Conservation (phyloP, 1,140 invertebrate genomes). For the Scaptomyza pallida region DNA sequence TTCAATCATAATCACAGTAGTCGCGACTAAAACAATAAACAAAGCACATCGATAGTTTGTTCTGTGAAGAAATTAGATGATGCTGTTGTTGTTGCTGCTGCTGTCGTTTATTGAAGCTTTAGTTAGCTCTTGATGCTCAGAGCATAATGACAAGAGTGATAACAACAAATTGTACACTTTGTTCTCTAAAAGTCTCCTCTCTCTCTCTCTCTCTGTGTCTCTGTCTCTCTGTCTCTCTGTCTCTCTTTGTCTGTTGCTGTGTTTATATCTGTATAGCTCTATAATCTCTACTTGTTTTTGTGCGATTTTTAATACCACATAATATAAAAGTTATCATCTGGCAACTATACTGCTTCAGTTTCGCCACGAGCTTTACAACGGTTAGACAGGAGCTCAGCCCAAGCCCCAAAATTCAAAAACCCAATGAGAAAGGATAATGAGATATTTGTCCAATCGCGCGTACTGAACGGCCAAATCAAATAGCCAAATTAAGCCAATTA, state of each 20-base stretch:
- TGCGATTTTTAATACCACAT: conserved; percentile 45
- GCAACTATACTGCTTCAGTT: conserved; percentile 54
- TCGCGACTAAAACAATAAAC: conserved; percentile 12
- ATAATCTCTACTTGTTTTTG: conserved; percentile 31
- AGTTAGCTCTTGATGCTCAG: conserved; percentile 10
- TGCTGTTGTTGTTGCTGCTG: conserved; percentile 8
- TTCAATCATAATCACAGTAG: conserved; percentile 29
- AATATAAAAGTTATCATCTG: conserved; percentile 69
- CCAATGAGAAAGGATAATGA: conserved; percentile 20
- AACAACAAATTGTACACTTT: conserved; percentile 27
- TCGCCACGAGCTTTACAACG: conserved; percentile 23
- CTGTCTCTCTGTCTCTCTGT: background rate
- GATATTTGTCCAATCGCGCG: background rate
- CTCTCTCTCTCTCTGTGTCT: background rate
- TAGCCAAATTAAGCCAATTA: conserved; percentile 1
- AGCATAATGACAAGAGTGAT: conserved; percentile 28
- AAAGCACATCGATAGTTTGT: conserved; percentile 30
- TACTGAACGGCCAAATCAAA: background rate
- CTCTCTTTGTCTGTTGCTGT: conserved; percentile 5
- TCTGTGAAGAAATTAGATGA: conserved; percentile 21
- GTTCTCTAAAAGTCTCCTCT: conserved; percentile 4
- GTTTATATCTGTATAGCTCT: conserved; percentile 15
- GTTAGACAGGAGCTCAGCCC: background rate
- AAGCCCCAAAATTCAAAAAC: background rate
- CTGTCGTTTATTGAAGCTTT: background rate